Conservation (phyloP, 2,888 invertebrate genomes). For the Pyrochroa serraticornis region DNA sequence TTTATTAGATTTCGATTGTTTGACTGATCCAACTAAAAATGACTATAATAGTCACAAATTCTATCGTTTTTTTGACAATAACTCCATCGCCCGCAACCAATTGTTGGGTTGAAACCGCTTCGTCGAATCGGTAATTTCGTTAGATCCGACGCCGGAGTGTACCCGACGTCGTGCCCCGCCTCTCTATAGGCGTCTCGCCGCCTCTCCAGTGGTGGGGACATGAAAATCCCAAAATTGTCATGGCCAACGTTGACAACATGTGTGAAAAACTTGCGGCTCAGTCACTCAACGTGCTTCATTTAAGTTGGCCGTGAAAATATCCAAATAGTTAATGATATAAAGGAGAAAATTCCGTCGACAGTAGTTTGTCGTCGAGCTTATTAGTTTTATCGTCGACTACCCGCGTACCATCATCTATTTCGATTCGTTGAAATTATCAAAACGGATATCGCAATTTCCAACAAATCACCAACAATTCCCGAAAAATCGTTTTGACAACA, state of each 20-base stretch:
- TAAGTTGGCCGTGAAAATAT: conserved; percentile 46
- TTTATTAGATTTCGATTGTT: too few relatives aligned
- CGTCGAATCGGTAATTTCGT: not conserved
- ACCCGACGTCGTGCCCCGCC: conserved; percentile 22
- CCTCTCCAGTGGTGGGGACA: conserved; percentile 34
- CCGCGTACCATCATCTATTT: too few relatives aligned
- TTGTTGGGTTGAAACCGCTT: too few relatives aligned
- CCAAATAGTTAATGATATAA: conserved; percentile 20
- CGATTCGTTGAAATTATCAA: too few relatives aligned
- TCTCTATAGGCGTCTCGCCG: conserved; percentile 16
- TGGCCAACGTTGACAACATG: conserved; percentile 53
- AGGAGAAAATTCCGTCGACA: conserved; percentile 37
- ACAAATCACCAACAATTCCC: not conserved
- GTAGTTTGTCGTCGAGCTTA: conserved; percentile 46
- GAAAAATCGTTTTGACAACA: conserved; percentile 3
- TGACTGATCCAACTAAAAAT: too few relatives aligned
- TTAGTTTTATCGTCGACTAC: too few relatives aligned
- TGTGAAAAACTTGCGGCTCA: conserved; percentile 54
- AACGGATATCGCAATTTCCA: conserved; percentile 9
- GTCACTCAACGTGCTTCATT: conserved; percentile 55
- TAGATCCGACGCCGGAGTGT: not conserved
- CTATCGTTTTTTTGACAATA: too few relatives aligned
- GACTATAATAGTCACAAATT: too few relatives aligned
- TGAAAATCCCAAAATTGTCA: conserved; percentile 39
- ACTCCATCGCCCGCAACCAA: too few relatives aligned